Conservation (phyloP, 2,888 invertebrate species). For the Melieria omissa region DNA sequence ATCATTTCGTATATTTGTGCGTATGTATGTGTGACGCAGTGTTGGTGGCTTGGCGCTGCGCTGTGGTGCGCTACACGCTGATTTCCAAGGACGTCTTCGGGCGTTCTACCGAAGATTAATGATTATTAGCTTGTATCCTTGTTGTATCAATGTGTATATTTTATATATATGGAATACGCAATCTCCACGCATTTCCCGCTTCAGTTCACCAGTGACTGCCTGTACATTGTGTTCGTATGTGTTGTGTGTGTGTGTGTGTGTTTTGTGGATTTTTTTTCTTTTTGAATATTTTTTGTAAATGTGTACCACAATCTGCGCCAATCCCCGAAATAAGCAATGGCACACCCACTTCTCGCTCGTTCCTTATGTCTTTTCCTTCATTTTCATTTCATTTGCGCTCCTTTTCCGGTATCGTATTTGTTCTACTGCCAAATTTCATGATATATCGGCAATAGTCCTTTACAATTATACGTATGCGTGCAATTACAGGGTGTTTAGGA, state of each 20-base stretch:
- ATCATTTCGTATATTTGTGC: not conserved
- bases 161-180: conserved; percentile 22
- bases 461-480: too few species aligned
- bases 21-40: not conserved
- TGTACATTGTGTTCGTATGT: too few species aligned
- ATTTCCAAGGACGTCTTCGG: conserved; percentile 46
- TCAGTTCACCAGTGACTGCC: too few species aligned
- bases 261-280: too few species aligned
- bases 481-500: too few species aligned
- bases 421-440: not conserved
- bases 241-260: too few species aligned
- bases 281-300: too few species aligned
- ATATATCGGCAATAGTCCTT: not conserved
- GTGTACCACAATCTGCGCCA: too few species aligned
- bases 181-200: conserved; percentile 30
- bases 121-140: conserved; percentile 48
- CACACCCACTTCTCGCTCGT: too few species aligned
- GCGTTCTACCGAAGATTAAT: conserved; percentile 50
- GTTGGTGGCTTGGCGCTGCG: not conserved
- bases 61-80: conserved; percentile 1
- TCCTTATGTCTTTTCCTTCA: not conserved
- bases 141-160: conserved; percentile 37
- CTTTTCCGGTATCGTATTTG: not conserved
- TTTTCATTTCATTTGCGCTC: conserved; percentile 2
- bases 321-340: too few species aligned